These are phyloP conservation scores for Cynodonichthys magdalenae DNA, from an alignment of 2,797 vertebrate genomes.

Conservation along the genomic window DNA sequence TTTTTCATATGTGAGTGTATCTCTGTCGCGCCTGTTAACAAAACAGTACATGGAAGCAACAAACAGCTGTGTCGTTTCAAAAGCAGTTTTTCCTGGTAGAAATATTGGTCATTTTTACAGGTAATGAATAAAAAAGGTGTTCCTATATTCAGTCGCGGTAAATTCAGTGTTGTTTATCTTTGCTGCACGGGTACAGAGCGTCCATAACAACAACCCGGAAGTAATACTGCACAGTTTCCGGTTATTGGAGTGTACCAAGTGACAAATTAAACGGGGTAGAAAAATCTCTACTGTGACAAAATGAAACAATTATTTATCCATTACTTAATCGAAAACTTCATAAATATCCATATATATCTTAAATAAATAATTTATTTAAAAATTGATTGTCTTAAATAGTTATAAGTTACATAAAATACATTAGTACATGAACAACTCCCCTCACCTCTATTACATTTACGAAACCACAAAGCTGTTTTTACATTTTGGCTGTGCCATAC, in stretches of 20 bases:
- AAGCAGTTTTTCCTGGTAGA: neutral
- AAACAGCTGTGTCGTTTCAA: neutral
- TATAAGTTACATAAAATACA: fast-evolving
- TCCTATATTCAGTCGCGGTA: constrained; percentile 4
- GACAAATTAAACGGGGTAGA: fast-evolving
- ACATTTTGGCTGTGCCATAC: neutral
- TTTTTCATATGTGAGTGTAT: neutral
- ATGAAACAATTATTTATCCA: neutral
- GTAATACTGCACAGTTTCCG: constrained; percentile 62
- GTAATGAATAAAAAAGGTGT: neutral
- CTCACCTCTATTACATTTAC: neutral
- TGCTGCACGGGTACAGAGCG: constrained; percentile 64
- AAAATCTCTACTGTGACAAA: fast-evolving
- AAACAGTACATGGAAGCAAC: neutral
- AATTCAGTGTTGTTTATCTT: constrained; percentile 6
- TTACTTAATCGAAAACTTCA: too few species aligned
- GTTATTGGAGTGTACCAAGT: constrained; percentile 46
- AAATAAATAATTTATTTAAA: fast-evolving
- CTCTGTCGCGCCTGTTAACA: constrained; percentile 1
- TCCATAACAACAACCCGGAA: constrained; percentile 79
- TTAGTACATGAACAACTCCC: fast-evolving
- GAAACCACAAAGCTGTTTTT: constrained; percentile 14
- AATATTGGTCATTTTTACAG: neutral
- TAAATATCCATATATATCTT: too few species aligned
- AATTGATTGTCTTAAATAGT: fast-evolving